phyloP scores from a whole-genome alignment of 2,888 invertebrate species.

The Parapristionchus giblindavisi region DNA sequence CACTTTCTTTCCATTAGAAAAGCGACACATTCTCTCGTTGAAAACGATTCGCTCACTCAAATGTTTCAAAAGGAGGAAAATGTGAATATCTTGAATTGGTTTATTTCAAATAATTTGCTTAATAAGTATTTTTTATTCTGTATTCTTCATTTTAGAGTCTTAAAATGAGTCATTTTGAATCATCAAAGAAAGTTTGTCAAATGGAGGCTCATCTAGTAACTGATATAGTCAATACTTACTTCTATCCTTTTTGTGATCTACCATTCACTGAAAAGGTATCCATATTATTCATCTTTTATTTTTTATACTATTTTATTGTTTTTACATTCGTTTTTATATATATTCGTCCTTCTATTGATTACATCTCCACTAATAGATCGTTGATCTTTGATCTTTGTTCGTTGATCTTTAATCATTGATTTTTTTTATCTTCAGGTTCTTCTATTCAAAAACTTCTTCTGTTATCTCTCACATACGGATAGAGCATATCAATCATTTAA shows the following conservation, averaged over 20 bases:
- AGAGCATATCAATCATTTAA: conserved; percentile 62
- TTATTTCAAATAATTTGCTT: neutral
- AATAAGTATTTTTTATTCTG: too few relatives aligned
- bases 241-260: conserved; percentile 57
- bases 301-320: too few relatives aligned
- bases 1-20: conserved; percentile 61
- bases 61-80: conserved; percentile 42
- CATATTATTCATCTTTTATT: too few relatives aligned
- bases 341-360: conserved; percentile 3
- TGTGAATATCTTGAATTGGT: too few relatives aligned
- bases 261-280: conserved; percentile 55
- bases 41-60: conserved; percentile 46
- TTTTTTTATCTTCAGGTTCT: conserved; percentile 46
- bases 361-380: neutral
- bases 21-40: conserved; percentile 59
- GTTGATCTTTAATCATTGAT: neutral
- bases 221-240: conserved; percentile 65
- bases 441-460: conserved; percentile 65
- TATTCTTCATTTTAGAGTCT: too few relatives aligned
- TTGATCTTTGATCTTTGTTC: neutral
- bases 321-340: too few relatives aligned
- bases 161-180: conserved; percentile 55
- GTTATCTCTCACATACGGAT: conserved; percentile 64
- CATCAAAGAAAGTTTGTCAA: conserved; percentile 62
- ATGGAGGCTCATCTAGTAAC: conserved; percentile 62